These are phyloP conservation scores for Mythimna vitellina DNA, from an alignment of 2,888 invertebrate genomes.

Conservation along the genomic window DNA sequence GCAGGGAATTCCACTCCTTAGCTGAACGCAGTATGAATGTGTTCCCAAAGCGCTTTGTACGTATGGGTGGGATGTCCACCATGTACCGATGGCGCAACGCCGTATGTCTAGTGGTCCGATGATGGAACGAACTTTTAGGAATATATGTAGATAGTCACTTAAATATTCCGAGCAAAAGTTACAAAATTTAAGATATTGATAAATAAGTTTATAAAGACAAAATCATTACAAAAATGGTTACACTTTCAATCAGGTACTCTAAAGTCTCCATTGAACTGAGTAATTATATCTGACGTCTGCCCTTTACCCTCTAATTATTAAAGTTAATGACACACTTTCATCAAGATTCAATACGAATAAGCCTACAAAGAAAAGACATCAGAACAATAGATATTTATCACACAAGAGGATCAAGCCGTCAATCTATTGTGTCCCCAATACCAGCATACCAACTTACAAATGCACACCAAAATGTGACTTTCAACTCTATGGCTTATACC, in stretches of 20 bases:
- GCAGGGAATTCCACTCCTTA: too few relatives aligned
- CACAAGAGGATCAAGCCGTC: constrained; percentile 76
- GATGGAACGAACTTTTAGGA: too few relatives aligned
- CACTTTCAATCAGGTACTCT: constrained; percentile 3
- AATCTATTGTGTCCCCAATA: constrained; percentile 77
- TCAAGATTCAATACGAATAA: constrained; percentile 57
- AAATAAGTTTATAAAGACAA: too few relatives aligned
- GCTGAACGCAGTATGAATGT: too few relatives aligned
- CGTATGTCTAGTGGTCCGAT: too few relatives aligned
- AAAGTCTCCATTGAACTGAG: background rate
- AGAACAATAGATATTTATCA: constrained; percentile 74
- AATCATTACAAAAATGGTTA: background rate
- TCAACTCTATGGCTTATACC: constrained; percentile 24
- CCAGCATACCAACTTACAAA: constrained; percentile 62
- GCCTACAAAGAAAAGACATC: constrained; percentile 67
- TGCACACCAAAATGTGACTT: constrained; percentile 59
- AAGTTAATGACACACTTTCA: constrained; percentile 43
- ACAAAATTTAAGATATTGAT: background rate
- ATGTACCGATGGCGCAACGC: too few relatives aligned
- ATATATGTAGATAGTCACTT: background rate
- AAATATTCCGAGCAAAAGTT: background rate
- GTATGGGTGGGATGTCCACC: too few relatives aligned
- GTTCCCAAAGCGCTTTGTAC: too few relatives aligned
- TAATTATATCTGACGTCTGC: background rate
- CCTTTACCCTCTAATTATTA: constrained; percentile 51